A percentile compares a stretch with the other conserved stretches of the same genome.
phyloP scores from a whole-genome alignment of 64 coral and sea anemone genomes.

The Pocillopora verrucosa region DNA sequence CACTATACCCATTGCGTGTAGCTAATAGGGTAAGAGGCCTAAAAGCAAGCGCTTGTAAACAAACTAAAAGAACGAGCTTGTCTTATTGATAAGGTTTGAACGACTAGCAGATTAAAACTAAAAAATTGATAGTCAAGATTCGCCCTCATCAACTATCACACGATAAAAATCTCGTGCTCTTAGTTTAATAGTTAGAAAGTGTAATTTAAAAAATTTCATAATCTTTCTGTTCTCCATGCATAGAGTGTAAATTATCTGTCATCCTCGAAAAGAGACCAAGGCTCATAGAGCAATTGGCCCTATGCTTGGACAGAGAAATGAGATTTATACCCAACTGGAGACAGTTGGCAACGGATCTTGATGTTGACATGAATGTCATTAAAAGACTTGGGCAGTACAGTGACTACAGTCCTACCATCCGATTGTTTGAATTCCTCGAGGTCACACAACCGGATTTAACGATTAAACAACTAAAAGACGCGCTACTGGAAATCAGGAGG shows the following conservation, averaged over 20 bases:
- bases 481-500: not conserved
- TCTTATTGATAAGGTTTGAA: too few species aligned
- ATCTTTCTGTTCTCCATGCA: not conserved
- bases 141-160: too few species aligned
- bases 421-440: not conserved
- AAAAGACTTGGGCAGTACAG: not conserved
- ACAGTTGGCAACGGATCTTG: not conserved
- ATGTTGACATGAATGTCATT: not conserved
- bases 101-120: too few species aligned
- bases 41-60: too few species aligned
- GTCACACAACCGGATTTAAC: not conserved
- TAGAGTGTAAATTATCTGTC: not conserved
- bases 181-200: too few species aligned
- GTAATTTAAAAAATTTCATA: not conserved
- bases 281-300: not conserved
- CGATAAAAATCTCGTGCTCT: too few species aligned
- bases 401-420: not conserved
- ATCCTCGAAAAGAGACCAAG: not conserved
- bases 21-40: too few species aligned
- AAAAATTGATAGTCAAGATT: too few species aligned
- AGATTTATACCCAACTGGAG: not conserved
- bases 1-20: too few species aligned
- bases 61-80: too few species aligned
- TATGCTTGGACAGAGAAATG: not conserved
- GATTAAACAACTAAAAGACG: not conserved